Conservation (phyloP, 2,113 vertebrate genomes). For the Formicarius rufipectus region DNA sequence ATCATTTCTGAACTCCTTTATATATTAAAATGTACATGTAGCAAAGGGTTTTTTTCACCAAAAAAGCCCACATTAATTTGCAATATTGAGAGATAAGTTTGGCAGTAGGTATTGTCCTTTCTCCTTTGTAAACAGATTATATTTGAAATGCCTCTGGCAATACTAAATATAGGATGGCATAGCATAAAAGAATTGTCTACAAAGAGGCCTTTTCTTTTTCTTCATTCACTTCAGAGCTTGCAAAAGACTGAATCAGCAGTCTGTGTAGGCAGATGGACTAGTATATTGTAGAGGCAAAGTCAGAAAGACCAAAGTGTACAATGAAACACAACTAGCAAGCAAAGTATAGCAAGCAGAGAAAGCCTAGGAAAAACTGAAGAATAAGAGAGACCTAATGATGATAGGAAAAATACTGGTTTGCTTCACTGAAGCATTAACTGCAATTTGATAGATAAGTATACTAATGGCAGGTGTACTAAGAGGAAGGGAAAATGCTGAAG, state of each 20-base stretch:
- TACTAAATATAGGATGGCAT: neutral
- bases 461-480: neutral
- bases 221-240: neutral
- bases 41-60: neutral
- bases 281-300: neutral
- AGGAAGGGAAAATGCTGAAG: neutral
- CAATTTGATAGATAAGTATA: neutral
- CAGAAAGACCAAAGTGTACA: neutral
- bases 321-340: neutral
- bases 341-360: neutral
- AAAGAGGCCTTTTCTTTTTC: neutral
- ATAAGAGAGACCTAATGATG: neutral
- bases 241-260: neutral
- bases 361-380: neutral
- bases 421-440: neutral
- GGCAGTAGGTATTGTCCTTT: neutral
- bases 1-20: neutral
- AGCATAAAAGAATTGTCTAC: neutral
- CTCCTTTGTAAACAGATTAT: neutral
- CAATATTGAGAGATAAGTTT: neutral
- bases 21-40: neutral
- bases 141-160: neutral
- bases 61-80: neutral
- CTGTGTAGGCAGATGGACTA: neutral
- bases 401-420: neutral